These are phyloP conservation scores for Calameuta pallipes DNA, from an alignment of 2,888 invertebrate species.

Conservation along the genomic window DNA sequence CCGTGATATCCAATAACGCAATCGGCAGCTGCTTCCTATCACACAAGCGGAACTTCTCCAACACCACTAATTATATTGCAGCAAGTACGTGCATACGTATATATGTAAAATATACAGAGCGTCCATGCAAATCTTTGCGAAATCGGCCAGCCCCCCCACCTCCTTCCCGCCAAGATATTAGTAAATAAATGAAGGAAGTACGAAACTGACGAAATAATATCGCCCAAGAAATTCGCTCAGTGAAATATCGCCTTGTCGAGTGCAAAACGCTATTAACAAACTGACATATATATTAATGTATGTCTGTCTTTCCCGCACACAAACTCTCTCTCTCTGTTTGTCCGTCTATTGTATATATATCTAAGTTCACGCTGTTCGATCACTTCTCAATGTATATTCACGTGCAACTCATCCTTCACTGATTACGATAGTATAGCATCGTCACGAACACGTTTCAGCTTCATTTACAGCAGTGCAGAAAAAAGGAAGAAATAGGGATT, in stretches of 20 bases:
- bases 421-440: neutral
- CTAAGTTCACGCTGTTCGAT: neutral
- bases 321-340: neutral
- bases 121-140: neutral
- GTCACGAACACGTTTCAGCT: neutral
- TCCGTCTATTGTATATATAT: neutral
- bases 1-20: constrained; percentile 21
- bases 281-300: neutral
- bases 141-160: neutral
- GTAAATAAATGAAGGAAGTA: neutral
- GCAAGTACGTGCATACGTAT: neutral
- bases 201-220: neutral
- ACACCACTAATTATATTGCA: constrained; percentile 2
- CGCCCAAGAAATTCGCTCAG: neutral
- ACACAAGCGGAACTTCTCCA: neutral
- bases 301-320: neutral
- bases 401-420: neutral
- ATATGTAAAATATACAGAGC: neutral
- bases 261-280: neutral
- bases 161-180: neutral
- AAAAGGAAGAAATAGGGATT: neutral
- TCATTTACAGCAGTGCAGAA: neutral
- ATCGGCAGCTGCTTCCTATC: constrained; percentile 5
- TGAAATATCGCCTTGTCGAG: neutral
- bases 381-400: neutral